Conservation (phyloP, 1,140 invertebrate species). For the Physella acuta region DNA sequence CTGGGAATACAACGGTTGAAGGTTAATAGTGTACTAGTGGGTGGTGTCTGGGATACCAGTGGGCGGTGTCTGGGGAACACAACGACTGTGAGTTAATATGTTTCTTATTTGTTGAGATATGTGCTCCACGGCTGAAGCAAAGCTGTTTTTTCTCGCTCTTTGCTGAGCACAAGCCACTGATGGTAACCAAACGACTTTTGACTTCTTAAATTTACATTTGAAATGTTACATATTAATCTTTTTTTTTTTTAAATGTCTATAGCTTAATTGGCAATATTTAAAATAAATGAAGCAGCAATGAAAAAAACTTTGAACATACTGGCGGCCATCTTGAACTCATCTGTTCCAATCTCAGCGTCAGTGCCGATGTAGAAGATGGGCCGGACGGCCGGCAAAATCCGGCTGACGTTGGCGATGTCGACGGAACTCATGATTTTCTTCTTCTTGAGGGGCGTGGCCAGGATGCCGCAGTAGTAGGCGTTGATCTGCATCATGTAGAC, state of each 20-base stretch:
- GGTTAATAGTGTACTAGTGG: too few relatives aligned
- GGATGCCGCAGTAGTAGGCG: conserved; percentile 16
- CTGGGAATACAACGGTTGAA: too few relatives aligned
- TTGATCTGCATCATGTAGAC: conserved; percentile 16
- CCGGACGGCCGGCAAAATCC: neutral
- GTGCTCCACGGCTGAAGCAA: too few relatives aligned
- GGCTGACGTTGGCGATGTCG: conserved; percentile 17
- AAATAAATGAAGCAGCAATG: neutral
- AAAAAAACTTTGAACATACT: conserved; percentile 5
- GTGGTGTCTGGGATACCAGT: too few relatives aligned
- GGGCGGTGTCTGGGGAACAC: too few relatives aligned
- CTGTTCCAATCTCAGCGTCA: conserved; percentile 6
- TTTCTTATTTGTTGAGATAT: too few relatives aligned
- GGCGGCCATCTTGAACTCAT: conserved; percentile 4
- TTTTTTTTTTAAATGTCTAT: neutral
- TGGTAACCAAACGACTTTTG: too few relatives aligned
- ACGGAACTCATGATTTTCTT: neutral
- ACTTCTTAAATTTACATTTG: neutral
- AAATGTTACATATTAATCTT: neutral
- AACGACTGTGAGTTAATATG: too few relatives aligned
- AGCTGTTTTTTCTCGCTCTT: too few relatives aligned
- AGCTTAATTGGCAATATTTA: neutral
- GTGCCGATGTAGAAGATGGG: conserved; percentile 21
- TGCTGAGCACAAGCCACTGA: too few relatives aligned
- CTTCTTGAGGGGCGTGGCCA: conserved; percentile 14